These are phyloP conservation scores for Lutraria lutraria DNA, from an alignment of 2,888 invertebrate species.

Conservation along the genomic window DNA sequence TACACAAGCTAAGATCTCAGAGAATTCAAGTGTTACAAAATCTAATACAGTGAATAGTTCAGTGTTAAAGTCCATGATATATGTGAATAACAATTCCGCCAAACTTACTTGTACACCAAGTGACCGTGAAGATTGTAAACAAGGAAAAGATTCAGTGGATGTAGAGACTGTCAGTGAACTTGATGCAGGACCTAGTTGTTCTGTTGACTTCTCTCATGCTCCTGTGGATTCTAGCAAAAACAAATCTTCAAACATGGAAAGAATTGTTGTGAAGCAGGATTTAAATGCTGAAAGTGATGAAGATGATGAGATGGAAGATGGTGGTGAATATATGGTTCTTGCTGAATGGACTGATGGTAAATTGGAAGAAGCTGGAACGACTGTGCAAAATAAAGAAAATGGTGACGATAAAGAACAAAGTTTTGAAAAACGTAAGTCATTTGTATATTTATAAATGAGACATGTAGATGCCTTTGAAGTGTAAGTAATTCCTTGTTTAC, in stretches of 20 bases:
- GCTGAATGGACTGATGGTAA: conserved; percentile 80
- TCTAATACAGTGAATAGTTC: not conserved
- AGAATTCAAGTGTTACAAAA: not conserved
- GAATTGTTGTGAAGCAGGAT: conserved; percentile 49
- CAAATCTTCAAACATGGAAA: not conserved
- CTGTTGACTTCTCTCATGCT: not conserved
- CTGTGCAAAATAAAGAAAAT: conserved; percentile 49
- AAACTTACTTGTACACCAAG: not conserved
- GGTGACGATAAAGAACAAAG: conserved; percentile 48
- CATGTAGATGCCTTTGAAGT: too few species aligned
- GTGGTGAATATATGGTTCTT: conserved; percentile 80
- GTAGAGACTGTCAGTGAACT: not conserved
- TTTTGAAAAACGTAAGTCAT: conserved; percentile 28
- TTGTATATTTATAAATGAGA: too few species aligned
- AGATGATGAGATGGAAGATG: conserved; percentile 72
- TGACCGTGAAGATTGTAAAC: not conserved
- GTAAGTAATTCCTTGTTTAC: too few species aligned
- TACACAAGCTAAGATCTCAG: not conserved
- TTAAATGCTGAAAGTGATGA: conserved; percentile 40
- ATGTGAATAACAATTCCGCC: not conserved
- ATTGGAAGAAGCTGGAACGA: conserved; percentile 60
- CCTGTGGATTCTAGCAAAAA: not conserved
- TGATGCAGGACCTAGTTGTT: not conserved
- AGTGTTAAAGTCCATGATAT: not conserved
- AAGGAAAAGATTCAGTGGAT: not conserved